A percentile compares a stretch with the other conserved stretches of the same genome.
These are phyloP conservation scores for Leucopternis melanops DNA, from an alignment of 2,113 vertebrate species.

Conservation along the genomic window DNA sequence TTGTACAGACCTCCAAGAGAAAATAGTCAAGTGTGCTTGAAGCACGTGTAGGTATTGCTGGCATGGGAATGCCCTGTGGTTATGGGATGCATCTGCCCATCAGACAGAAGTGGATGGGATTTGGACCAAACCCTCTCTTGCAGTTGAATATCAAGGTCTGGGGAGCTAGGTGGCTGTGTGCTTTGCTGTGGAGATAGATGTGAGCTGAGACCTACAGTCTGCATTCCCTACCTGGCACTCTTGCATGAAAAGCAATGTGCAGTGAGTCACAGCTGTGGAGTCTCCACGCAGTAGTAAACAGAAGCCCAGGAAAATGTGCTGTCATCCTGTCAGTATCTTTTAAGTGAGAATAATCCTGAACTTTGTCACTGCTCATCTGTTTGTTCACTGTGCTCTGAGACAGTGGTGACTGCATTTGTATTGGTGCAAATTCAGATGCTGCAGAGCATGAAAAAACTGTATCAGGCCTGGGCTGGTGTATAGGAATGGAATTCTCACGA, in stretches of 20 bases:
- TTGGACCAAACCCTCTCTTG: not conserved
- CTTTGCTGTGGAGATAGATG: not conserved
- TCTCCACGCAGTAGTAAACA: not conserved
- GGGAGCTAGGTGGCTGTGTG: not conserved
- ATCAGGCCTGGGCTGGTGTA: accelerated
- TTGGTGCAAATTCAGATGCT: not conserved
- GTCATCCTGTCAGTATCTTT: not conserved
- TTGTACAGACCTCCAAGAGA: not conserved
- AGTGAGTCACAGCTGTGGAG: not conserved
- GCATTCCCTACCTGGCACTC: not conserved
- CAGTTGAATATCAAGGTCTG: not conserved
- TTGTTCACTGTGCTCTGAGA: not conserved
- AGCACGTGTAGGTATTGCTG: not conserved
- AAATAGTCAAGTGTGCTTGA: not conserved
- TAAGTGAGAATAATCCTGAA: not conserved
- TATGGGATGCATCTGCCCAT: not conserved
- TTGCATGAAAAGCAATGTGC: not conserved
- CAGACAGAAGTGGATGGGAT: not conserved
- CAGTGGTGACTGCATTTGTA: not conserved
- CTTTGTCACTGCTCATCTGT: not conserved
- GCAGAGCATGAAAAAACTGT: not conserved
- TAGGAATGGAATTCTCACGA: not conserved
- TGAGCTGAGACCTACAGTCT: not conserved
- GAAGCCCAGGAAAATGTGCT: not conserved
- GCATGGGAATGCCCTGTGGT: not conserved